Conservation (phyloP, 2,113 vertebrate genomes). For the Gracilinanus agilis region DNA sequence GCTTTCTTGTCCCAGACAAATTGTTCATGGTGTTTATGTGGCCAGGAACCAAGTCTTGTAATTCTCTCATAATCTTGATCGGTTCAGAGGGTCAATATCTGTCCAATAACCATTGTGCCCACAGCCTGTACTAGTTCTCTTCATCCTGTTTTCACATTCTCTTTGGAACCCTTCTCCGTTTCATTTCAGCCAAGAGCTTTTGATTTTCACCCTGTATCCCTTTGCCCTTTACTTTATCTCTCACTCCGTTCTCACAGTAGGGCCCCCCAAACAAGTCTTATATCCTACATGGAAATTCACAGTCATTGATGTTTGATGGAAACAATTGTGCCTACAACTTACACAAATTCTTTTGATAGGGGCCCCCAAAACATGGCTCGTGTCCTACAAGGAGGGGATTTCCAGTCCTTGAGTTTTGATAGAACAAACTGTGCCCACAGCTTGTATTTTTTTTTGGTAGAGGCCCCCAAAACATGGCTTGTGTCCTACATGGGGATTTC, state of each 20-base stretch:
- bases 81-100: neutral
- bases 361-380: neutral
- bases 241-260: too few species aligned
- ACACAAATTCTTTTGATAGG: neutral
- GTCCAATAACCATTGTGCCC: neutral
- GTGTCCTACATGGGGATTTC: neutral
- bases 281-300: too few species aligned
- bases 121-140: neutral
- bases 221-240: too few species aligned
- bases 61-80: neutral
- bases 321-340: neutral
- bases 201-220: too few species aligned
- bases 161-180: too few species aligned
- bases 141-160: too few species aligned
- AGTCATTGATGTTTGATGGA: too few species aligned
- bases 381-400: neutral
- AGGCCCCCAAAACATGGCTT: neutral
- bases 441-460: neutral
- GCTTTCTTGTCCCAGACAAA: neutral
- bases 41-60: neutral
- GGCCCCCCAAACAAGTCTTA: too few species aligned
- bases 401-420: neutral
- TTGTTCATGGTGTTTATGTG: neutral
- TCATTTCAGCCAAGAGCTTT: too few species aligned
- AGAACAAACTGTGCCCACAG: neutral